These are phyloP conservation scores for Sitophilus oryzae DNA, from an alignment of 1,140 invertebrate species.

Conservation along the genomic window DNA sequence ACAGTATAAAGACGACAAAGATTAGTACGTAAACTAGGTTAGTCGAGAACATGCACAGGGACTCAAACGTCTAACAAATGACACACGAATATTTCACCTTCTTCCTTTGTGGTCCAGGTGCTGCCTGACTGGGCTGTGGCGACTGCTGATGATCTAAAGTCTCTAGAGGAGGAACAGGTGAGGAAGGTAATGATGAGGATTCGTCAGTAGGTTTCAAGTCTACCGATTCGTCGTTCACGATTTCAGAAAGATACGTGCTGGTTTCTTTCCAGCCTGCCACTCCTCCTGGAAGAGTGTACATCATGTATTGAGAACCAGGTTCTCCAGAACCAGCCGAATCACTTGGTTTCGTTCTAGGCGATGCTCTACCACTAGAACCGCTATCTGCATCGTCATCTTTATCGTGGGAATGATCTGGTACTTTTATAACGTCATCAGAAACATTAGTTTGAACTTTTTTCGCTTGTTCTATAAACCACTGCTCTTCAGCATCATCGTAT, in stretches of 20 bases:
- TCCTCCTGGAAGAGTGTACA: constrained; percentile 58
- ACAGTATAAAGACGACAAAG: constrained; percentile 20
- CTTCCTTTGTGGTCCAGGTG: constrained; percentile 26
- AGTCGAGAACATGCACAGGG: constrained; percentile 27
- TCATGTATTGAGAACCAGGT: constrained; percentile 20
- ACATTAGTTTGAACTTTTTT: constrained; percentile 40
- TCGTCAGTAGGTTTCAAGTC: constrained; percentile 19
- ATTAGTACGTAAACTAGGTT: constrained; percentile 25
- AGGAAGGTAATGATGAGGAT: constrained; percentile 26
- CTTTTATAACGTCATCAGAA: constrained; percentile 36
- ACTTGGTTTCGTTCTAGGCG: constrained; percentile 41
- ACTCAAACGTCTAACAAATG: constrained; percentile 28
- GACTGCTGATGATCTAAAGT: constrained; percentile 32
- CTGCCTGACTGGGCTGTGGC: constrained; percentile 4
- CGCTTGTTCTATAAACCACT: constrained; percentile 49
- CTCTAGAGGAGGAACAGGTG: constrained; percentile 32
- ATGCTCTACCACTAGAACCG: constrained; percentile 53
- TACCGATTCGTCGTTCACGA: background rate
- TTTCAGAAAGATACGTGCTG: constrained; percentile 62
- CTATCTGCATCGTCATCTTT: constrained; percentile 56
- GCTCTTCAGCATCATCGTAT: constrained; percentile 59
- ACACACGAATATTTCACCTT: constrained; percentile 40
- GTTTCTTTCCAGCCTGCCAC: constrained; percentile 77
- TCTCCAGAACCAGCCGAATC: constrained; percentile 13
- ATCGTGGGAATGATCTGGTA: constrained; percentile 45